Conservation (phyloP, 2,888 invertebrate species). For the Agelastica alni region DNA sequence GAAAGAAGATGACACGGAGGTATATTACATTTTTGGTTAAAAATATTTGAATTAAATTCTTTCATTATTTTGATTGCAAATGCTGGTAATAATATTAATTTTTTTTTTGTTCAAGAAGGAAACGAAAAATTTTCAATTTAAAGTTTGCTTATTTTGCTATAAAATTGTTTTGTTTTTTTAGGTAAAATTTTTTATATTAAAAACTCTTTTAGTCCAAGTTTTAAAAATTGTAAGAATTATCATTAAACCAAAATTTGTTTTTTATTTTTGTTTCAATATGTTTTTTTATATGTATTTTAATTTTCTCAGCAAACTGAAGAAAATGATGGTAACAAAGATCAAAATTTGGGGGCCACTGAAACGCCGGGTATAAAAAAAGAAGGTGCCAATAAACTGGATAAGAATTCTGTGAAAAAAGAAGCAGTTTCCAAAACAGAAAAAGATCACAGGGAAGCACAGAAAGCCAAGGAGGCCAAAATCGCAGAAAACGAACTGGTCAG, state of each 20-base stretch:
- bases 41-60: neutral
- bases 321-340: constrained; percentile 55
- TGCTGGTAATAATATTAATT: too few relatives aligned
- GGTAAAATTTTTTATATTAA: too few relatives aligned
- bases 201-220: too few relatives aligned
- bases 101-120: too few relatives aligned
- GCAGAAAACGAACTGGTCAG: constrained; percentile 78
- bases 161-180: too few relatives aligned
- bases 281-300: too few relatives aligned
- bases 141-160: too few relatives aligned
- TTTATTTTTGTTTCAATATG: too few relatives aligned
- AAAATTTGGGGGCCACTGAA: constrained; percentile 49
- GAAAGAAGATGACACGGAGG: constrained; percentile 57
- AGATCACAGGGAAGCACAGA: constrained; percentile 65
- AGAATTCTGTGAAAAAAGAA: constrained; percentile 65
- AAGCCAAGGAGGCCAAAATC: constrained; percentile 67
- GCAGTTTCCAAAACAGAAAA: constrained; percentile 65
- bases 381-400: constrained; percentile 59
- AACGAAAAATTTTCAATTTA: too few relatives aligned
- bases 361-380: constrained; percentile 64
- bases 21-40: constrained; percentile 33
- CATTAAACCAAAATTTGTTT: too few relatives aligned
- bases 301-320: constrained; percentile 56
- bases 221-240: too few relatives aligned
- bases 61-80: too few relatives aligned